These are phyloP conservation scores for Elgonia sp. DNA, from an alignment of 2,888 invertebrate species.

Conservation along the genomic window DNA sequence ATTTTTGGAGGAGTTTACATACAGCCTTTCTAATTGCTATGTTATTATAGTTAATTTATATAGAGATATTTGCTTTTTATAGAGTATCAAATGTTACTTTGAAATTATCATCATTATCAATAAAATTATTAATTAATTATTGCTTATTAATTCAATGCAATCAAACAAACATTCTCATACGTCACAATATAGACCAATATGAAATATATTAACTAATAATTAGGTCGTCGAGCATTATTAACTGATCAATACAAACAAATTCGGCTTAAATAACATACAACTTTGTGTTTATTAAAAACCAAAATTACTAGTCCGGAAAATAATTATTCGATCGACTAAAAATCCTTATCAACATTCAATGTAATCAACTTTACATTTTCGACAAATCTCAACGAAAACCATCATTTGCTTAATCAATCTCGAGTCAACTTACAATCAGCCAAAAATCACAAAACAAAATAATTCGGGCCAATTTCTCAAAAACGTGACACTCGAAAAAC, in stretches of 20 bases:
- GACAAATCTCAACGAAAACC: constrained; percentile 46
- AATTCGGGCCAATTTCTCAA: constrained; percentile 43
- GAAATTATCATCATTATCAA: background rate
- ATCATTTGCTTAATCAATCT: constrained; percentile 1
- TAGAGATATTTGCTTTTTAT: too few relatives aligned
- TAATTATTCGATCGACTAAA: background rate
- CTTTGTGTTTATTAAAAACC: constrained; percentile 19
- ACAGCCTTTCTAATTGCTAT: too few relatives aligned
- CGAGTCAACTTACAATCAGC: constrained; percentile 24
- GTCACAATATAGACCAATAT: constrained; percentile 29
- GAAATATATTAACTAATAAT: constrained; percentile 57
- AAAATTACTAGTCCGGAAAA: background rate
- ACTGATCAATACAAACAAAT: constrained; percentile 47
- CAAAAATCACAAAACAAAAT: constrained; percentile 55
- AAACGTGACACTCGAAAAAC: constrained; percentile 55
- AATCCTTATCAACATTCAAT: constrained; percentile 32
- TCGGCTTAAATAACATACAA: constrained; percentile 18
- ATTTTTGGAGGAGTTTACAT: too few relatives aligned
- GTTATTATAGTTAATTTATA: too few relatives aligned
- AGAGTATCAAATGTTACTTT: too few relatives aligned
- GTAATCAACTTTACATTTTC: constrained; percentile 54
- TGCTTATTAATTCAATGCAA: constrained; percentile 41
- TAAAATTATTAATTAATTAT: constrained; percentile 45
- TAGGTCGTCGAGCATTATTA: constrained; percentile 28
- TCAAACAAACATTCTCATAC: constrained; percentile 39